These are phyloP conservation scores for Eudyptes chrysolophus DNA, from an alignment of 2,113 vertebrate species.

Conservation along the genomic window DNA sequence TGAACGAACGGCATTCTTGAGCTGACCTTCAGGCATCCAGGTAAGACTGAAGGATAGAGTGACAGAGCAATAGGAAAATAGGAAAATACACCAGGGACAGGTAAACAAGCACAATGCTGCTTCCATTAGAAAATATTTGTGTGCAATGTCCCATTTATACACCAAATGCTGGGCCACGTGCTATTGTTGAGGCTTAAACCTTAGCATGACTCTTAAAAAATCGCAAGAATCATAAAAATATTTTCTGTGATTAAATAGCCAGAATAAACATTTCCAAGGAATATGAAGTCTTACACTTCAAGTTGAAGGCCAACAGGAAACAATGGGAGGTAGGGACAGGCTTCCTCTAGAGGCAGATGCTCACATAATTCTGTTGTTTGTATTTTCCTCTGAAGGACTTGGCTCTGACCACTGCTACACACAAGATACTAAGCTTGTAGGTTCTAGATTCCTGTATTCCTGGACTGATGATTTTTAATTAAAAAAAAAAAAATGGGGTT, in stretches of 20 bases:
- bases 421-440: neutral
- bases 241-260: neutral
- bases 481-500: neutral
- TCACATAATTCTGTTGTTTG: neutral
- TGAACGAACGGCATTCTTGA: neutral
- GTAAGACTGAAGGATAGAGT: neutral
- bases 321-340: neutral
- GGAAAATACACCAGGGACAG: neutral
- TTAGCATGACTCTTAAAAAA: neutral
- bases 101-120: neutral
- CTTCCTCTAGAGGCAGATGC: neutral
- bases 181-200: neutral
- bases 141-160: neutral
- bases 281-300: neutral
- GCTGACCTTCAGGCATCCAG: neutral
- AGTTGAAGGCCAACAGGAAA: neutral
- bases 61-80: neutral
- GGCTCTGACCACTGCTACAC: neutral
- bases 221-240: neutral
- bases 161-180: fast-evolving
- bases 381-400: conserved; percentile 18
- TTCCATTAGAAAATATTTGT: neutral
- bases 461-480: neutral
- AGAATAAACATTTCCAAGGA: neutral
- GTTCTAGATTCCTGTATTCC: neutral